These are phyloP conservation scores for Lasiommata megera DNA, from an alignment of 2,888 invertebrate species.

Conservation along the genomic window DNA sequence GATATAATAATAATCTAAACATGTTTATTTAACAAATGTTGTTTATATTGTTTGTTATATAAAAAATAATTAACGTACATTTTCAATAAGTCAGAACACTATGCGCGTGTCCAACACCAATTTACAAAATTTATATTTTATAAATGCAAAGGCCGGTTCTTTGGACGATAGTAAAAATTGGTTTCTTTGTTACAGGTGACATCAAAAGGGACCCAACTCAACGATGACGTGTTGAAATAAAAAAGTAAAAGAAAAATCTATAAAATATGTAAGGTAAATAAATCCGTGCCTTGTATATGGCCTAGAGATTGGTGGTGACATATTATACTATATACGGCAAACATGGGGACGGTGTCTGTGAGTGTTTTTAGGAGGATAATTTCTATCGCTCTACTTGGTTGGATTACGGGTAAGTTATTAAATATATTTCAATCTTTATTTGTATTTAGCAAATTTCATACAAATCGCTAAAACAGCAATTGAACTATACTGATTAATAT, in stretches of 20 bases:
- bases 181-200: slow-evolving; percentile 62
- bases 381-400: slow-evolving; percentile 51
- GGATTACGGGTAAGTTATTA: slow-evolving; percentile 66
- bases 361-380: slow-evolving; percentile 43
- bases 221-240: slow-evolving; percentile 32
- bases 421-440: no score
- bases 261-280: slow-evolving; percentile 33
- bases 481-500: no score
- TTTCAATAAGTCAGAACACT: not conserved
- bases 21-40: no score
- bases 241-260: slow-evolving; percentile 22
- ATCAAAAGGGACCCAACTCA: slow-evolving; percentile 37
- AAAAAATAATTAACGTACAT: no score
- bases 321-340: slow-evolving; percentile 26
- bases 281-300: slow-evolving; percentile 29
- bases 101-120: not conserved
- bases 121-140: slow-evolving; percentile 1
- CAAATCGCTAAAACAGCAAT: no score
- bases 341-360: slow-evolving; percentile 55
- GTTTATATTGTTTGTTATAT: no score
- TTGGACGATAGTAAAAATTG: slow-evolving; percentile 36
- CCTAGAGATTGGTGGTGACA: slow-evolving; percentile 20
- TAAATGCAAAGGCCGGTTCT: slow-evolving; percentile 30
- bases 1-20: no score
- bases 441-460: no score